phyloP scores from a whole-genome alignment of 2,113 vertebrate species.

The Onychorhynchus coronatus region DNA sequence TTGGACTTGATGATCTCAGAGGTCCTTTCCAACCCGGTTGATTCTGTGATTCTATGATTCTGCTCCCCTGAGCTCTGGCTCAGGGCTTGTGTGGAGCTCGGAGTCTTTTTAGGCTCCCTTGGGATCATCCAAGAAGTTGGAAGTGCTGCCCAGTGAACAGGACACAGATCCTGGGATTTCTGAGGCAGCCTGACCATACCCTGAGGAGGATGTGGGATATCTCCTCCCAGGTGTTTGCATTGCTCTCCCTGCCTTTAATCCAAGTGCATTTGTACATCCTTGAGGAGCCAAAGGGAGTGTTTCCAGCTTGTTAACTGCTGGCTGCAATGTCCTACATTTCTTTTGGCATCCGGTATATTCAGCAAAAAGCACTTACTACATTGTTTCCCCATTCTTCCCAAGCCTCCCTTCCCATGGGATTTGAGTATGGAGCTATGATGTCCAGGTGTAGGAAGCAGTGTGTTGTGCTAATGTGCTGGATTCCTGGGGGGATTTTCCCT shows the following conservation, averaged over 20 bases:
- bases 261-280: background rate
- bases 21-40: no score
- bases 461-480: fast-evolving
- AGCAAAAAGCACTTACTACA: background rate
- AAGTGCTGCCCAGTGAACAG: background rate
- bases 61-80: background rate
- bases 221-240: background rate
- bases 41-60: background rate
- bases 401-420: background rate
- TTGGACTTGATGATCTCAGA: no score
- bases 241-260: background rate
- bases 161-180: background rate
- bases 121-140: background rate
- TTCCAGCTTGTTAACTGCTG: background rate
- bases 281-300: background rate
- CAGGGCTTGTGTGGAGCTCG: background rate
- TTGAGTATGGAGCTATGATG: background rate
- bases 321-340: background rate
- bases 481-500: background rate
- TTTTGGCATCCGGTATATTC: background rate
- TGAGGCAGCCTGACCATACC: background rate
- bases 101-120: background rate
- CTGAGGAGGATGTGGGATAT: background rate
- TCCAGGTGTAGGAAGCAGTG: background rate
- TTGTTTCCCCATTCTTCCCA: background rate